Percentiles rank a stretch among this genome's conserved stretches.
Conservation (phyloP, 2,113 vertebrate species). For the Nycticorax nycticorax region DNA sequence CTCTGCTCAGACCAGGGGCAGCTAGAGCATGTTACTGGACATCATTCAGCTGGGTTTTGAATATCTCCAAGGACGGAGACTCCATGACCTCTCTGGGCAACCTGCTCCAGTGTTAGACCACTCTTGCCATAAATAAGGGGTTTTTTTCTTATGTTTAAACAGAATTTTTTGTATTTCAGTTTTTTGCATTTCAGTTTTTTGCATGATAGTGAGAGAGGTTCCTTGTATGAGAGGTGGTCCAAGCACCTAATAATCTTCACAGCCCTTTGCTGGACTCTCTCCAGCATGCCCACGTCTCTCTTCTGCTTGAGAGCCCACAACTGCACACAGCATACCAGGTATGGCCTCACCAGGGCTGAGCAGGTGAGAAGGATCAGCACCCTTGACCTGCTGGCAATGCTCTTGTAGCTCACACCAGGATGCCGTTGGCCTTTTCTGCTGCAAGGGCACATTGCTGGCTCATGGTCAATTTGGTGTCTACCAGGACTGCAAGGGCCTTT, state of each 20-base stretch:
- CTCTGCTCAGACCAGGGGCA: neutral
- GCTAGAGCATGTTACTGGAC: neutral
- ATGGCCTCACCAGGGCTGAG: neutral
- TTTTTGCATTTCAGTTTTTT: neutral
- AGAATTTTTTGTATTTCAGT: neutral
- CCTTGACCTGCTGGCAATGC: neutral
- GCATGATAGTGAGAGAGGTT: neutral
- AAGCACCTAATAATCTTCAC: neutral
- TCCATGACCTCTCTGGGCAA: fast-evolving
- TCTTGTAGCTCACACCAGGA: neutral
- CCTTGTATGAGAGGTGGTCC: neutral
- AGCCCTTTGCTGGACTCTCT: neutral
- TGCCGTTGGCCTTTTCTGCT: neutral
- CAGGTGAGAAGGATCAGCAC: neutral
- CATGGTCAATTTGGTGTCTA: neutral
- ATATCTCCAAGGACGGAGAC: neutral
- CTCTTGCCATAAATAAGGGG: neutral
- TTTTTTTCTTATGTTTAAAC: neutral
- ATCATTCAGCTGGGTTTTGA: neutral
- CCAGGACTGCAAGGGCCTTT: neutral
- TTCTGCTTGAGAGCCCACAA: neutral
- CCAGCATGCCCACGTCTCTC: too few species aligned
- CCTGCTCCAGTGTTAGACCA: neutral
- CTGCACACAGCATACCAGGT: neutral
- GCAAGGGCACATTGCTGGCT: neutral